Evolutionary conservation across 1,140 invertebrate genomes (phyloP), one percentile per base, ranked within the genome.

Genomic region (Plodia interpunctella): DNA sequence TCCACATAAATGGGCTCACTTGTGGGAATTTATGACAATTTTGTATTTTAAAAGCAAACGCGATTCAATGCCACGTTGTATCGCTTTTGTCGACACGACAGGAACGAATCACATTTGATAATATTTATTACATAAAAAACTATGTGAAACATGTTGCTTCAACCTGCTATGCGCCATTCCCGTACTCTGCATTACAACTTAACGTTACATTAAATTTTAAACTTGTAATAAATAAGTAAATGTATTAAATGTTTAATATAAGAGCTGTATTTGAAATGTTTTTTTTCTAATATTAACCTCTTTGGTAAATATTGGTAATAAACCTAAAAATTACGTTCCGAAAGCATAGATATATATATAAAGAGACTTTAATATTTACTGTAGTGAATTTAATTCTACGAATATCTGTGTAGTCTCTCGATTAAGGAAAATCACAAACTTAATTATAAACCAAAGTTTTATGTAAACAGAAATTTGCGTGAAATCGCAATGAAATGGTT

Each of bases 191-290:
- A 74, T 72, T 66, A 58, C 38, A 32, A 32, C 3, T 10, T 25
- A 25, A 25, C 9, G 10, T 32, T 10, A 32, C 4, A 32, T 9
- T 9, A 32, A 57, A 66, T 58, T 73, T 66, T 69, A 63, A 80
- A 69, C 74, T 62, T 68, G 65, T 72, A 67, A 66, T 54, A 25
- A 25, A 65, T 72, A 79, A 71, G 69, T 71, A 70, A 69, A 74
- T 71, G 71, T 80, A 66, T 64, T 73, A 74, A 74, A 63, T 76
- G 72, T 74, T 74, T 73, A 71, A 69, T 54, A 35, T 56, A 75
- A 72, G 69, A 66, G 68, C 54, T 74, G 72, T 70, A 80, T 76
- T 84, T 82, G 72, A 78, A 78, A 65, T 74, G 70, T 77, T 82
- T 83, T 83, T 80, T 75, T n/a, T n/a, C n/a, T 71, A 75, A 72